phyloP scores from a whole-genome alignment of 2,113 vertebrate genomes.

The Pomatorhinus ruficollis region DNA sequence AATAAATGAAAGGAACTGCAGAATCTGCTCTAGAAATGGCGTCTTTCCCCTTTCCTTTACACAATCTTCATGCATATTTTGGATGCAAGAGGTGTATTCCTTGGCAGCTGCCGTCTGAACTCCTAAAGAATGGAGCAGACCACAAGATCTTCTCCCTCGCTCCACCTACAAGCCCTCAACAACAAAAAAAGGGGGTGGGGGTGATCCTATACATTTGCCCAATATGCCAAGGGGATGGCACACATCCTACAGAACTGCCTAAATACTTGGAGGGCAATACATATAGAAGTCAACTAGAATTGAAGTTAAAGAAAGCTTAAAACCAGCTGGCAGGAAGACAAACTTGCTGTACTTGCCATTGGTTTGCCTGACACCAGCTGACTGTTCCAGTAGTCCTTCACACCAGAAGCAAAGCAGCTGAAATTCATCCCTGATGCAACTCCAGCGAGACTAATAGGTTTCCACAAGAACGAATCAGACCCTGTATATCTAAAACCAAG shows the following conservation, averaged over 20 bases:
- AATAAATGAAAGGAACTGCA: not conserved
- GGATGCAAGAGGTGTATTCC: not conserved
- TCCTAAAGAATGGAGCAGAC: not conserved
- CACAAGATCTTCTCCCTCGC: not conserved
- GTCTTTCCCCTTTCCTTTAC: not conserved
- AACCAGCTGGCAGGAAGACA: not conserved
- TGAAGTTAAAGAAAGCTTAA: not conserved
- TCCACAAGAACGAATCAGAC: not conserved
- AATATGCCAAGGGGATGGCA: not conserved
- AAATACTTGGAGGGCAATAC: not conserved
- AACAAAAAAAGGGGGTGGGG: not conserved
- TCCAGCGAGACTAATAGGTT: slow-evolving; percentile 7
- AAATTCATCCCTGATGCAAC: slow-evolving; percentile 15
- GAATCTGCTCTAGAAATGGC: not conserved
- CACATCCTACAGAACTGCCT: not conserved
- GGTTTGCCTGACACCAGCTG: slow-evolving; percentile 52
- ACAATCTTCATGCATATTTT: not conserved
- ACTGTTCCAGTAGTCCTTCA: slow-evolving; percentile 17
- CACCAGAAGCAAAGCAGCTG: slow-evolving; percentile 28
- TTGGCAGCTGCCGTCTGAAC: not conserved
- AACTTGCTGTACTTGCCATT: slow-evolving; percentile 7
- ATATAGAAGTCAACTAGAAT: not conserved
- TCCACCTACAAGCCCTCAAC: not conserved
- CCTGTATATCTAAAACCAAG: slow-evolving; percentile 66
- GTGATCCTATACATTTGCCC: not conserved